Percentiles rank a stretch among this genome's conserved stretches.
These are phyloP conservation scores for Pheosia gnoma DNA, from an alignment of 2,888 invertebrate species.

Conservation along the genomic window DNA sequence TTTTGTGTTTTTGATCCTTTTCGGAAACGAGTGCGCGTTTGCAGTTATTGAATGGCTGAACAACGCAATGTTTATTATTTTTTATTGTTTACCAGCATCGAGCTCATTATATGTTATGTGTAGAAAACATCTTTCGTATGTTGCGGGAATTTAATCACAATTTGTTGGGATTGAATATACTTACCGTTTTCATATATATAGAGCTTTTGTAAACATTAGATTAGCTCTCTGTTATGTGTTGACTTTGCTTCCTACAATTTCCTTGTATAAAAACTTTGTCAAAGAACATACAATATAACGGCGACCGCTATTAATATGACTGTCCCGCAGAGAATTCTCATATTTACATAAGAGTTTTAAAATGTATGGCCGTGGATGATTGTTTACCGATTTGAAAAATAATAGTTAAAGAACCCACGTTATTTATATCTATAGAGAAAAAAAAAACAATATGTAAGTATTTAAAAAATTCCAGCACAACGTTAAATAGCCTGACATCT, in stretches of 20 bases:
- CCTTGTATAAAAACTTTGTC: neutral
- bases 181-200: neutral
- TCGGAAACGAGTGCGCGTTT: conserved; percentile 8
- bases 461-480: too few relatives aligned
- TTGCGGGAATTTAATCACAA: neutral
- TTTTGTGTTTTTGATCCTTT: conserved; percentile 6
- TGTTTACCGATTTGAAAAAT: too few relatives aligned
- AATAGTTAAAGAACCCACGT: too few relatives aligned
- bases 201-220: neutral
- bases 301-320: neutral
- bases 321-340: neutral
- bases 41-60: neutral
- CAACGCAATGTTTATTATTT: conserved; percentile 23
- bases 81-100: conserved; percentile 7
- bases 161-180: neutral
- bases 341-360: neutral
- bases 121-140: conserved; percentile 1
- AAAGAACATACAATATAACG: neutral
- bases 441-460: too few relatives aligned
- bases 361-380: too few relatives aligned
- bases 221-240: neutral
- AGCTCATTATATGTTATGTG: conserved; percentile 8
- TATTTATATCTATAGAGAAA: too few relatives aligned
- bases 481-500: too few relatives aligned
- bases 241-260: neutral